Base-by-base conservation (phyloP, 2,888 invertebrate species). In the Agrenia bidenticulata region DNA sequence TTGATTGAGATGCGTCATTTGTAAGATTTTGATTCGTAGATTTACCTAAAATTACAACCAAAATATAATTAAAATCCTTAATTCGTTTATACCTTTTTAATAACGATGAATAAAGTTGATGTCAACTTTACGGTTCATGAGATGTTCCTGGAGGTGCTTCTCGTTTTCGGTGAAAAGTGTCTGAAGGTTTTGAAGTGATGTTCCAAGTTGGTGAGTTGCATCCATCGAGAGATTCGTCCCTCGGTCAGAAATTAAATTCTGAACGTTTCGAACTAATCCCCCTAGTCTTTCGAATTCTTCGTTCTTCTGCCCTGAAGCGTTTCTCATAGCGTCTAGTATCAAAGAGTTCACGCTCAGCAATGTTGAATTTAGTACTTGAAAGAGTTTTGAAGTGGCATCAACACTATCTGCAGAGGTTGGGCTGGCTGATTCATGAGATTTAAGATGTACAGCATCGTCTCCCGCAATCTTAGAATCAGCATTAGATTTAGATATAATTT, bases 321-420 rank as follows among this genome's bases (percentile, higher is more conserved):
- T 57, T 7, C 19, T 2, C 32, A 55, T 55, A 27, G 55, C 26
- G 5, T 17, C 24, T n/a, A 15, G 5, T 15, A 57, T 41, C 15
- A 41, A 17, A 21, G 13, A 4, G 19, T 57, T 41, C 2, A 57
- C 21, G 19, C n/a, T 23, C 5, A 57, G 19, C 7, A 57, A 15
- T 13, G 56, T 57, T 5, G 27, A 19, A 57, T 57, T 57, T 2
- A 57, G 15, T 7, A 57, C 32, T 27, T 54, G 27, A 26, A 27
- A n/a, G 2, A 54, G 32, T 54, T 27, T 24, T 19, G 24, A 17
- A 4, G 27, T 39, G 15, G 39, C 9, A 15, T 39, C 7, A 15
- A 7, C 15, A 11, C 15, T 15, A 39, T 7, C 39, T 15, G 7
- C 15, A 15, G 39, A 11, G 15, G 39, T 39, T 11, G 7, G 7